Base-by-base conservation (phyloP, 2,888 invertebrate species). In the Rotaria magnacalcarata region DNA sequence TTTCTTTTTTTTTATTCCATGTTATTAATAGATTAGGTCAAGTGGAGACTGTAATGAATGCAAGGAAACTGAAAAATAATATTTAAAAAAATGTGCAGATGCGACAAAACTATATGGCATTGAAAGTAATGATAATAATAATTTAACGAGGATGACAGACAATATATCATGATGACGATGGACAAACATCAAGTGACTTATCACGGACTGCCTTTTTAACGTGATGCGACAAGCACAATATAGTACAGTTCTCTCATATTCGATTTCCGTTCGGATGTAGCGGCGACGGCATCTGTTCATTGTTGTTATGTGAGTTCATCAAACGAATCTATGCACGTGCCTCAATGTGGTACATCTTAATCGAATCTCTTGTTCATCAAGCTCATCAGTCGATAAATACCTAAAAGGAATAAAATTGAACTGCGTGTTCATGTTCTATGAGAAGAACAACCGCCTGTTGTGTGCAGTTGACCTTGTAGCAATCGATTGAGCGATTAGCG, bases 121-220 rank as follows among this genome's bases (percentile, higher is more conserved):
- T 54, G 21, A 52, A 52, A 52, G 4, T 16, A 52, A 16, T 16
- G 52, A 52, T 52, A 16, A 54, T 52, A 16, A 54, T 21, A 21
- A 21, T 54, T 54, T 21, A 54, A 54, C 54, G 19, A 21, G 54
- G 5, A 54, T 54, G 54, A 54, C 21, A 54, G 54, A 54, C 54
- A 54, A 54, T 54, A 54, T 54, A 21, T 10, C 11, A 60, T 24
- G 27, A 67, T 27, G 34, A 27, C 16, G 27, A 34, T 34, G 34
- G 34, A 67, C 67, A 67, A 67, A 67, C 34, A 67, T 67, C 67
- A 67, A 67, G 67, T 67, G 67, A 67, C 67, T 67, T 67, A 67
- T 67, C 67, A 67, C 67, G 67, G 34, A 34, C 67, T 11, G 67
- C 27, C 67, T 67, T 67, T 67, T 67, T 67, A 67, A 67, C 27